phyloP scores from a whole-genome alignment of 2,888 invertebrate genomes.

The Lycocerus yunnanus region DNA sequence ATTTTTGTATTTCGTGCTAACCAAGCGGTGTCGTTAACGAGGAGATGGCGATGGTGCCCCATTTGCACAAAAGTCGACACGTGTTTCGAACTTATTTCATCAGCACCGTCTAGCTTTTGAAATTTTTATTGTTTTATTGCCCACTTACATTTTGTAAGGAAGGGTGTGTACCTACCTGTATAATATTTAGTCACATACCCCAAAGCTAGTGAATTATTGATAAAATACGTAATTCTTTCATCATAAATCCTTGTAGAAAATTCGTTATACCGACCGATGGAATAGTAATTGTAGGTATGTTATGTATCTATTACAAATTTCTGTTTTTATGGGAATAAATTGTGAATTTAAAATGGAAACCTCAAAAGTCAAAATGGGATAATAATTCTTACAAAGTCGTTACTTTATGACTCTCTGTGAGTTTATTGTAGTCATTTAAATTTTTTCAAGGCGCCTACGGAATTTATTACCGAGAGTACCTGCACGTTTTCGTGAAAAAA shows the following conservation, averaged over 20 bases:
- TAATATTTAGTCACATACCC: neutral
- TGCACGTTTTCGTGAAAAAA: neutral
- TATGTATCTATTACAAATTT: neutral
- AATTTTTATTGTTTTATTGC: neutral
- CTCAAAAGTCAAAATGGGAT: neutral
- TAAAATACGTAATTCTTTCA: neutral
- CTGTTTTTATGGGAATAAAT: neutral
- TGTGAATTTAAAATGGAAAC: neutral
- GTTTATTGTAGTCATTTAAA: neutral
- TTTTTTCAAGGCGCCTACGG: neutral
- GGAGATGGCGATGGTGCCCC: too few relatives aligned
- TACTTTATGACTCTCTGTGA: neutral
- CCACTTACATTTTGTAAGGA: too few relatives aligned
- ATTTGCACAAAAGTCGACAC: too few relatives aligned
- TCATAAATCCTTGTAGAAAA: neutral
- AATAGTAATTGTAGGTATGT: neutral
- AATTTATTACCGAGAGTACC: neutral
- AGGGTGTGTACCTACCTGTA: neutral
- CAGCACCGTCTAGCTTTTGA: neutral
- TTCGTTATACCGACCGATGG: neutral
- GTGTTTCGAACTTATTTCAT: neutral
- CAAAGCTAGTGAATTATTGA: neutral
- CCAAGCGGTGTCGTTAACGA: neutral
- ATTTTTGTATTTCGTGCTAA: neutral
- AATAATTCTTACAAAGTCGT: neutral